Conservation (phyloP, 53 echinoderm and acorn worm species). For the Hippasteria phrygiana region DNA sequence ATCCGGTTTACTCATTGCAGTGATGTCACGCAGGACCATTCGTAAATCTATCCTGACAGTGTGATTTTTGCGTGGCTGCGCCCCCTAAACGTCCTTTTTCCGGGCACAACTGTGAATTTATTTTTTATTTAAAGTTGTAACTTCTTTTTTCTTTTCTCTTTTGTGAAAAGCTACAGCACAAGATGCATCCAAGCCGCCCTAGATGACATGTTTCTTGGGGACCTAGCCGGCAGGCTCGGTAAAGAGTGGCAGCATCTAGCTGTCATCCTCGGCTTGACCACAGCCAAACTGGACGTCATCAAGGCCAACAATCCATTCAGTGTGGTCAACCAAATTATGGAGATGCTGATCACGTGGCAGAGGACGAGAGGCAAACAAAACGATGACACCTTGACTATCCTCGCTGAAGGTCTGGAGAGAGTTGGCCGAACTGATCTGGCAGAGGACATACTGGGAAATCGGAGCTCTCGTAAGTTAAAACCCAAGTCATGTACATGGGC, state of each 20-base stretch:
- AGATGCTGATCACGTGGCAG: slow-evolving; percentile 8
- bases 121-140: no score
- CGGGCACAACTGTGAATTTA: no score
- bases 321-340: not conserved
- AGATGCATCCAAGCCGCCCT: not conserved
- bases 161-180: not conserved
- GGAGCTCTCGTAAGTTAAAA: not conserved
- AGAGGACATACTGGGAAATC: not conserved
- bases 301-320: not conserved
- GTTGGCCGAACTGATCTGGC: slow-evolving; percentile 15
- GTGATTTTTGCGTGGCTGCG: no score
- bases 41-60: no score
- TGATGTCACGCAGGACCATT: no score
- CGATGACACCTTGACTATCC: not conserved
- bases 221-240: not conserved
- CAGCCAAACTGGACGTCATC: not conserved
- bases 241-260: not conserved
- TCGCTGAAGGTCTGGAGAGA: not conserved
- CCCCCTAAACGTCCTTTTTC: no score
- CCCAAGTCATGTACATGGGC: not conserved
- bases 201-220: not conserved
- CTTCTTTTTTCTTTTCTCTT: no score
- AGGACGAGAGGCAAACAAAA: not conserved
- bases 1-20: no score
- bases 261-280: not conserved